Conservation (phyloP, 1,140 invertebrate genomes). For the Berghia stephanieae region DNA sequence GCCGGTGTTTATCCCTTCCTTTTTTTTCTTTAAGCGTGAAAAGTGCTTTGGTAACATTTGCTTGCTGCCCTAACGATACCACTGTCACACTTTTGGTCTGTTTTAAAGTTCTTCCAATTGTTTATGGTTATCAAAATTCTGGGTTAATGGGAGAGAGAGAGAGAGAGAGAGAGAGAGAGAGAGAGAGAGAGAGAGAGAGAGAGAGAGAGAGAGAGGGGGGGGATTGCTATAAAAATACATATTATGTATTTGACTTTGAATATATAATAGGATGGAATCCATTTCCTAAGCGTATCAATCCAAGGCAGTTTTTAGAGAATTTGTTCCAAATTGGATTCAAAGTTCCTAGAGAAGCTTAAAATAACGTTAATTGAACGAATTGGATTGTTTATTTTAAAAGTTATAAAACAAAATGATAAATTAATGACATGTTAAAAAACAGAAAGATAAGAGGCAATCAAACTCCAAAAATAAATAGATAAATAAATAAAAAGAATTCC, state of each 20-base stretch:
- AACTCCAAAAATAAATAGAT: no score
- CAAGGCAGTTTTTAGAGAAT: conserved; percentile 21
- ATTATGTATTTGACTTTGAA: not conserved
- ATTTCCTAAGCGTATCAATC: conserved; percentile 8
- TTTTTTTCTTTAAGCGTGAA: not conserved
- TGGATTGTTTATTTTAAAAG: no score
- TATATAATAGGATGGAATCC: not conserved
- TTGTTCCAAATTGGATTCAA: conserved; percentile 22
- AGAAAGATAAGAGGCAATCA: no score
- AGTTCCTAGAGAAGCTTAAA: no score
- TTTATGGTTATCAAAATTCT: not conserved
- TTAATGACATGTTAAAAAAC: no score
- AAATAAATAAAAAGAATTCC: no score
- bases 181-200: conserved; percentile 14
- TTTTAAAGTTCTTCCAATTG: not conserved
- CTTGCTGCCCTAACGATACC: no score
- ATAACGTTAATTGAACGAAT: no score
- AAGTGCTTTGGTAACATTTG: no score
- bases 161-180: not conserved
- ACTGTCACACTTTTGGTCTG: no score
- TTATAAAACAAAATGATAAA: no score
- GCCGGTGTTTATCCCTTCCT: not conserved
- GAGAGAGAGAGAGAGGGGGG: not conserved
- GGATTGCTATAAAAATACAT: not conserved
- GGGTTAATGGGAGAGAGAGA: not conserved